phyloP scores from a whole-genome alignment of 2,113 vertebrate genomes.

The Fregata magnificens region DNA sequence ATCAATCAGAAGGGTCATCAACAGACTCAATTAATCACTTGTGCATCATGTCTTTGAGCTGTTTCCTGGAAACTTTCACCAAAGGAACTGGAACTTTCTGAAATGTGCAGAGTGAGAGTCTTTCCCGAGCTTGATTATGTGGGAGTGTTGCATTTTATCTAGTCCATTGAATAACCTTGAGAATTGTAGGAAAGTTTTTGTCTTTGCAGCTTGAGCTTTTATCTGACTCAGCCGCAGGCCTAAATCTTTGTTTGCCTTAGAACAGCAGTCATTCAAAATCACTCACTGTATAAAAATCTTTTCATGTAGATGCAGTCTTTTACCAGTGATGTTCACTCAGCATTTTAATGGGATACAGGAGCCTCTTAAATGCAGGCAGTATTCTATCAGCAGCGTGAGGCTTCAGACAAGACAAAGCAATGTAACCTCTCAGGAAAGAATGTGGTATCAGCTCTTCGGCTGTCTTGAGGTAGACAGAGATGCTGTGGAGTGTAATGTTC shows the following conservation, averaged over 20 bases:
- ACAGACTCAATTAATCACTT: background rate
- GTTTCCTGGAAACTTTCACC: background rate
- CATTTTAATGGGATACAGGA: conserved; percentile 3
- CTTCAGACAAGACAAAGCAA: conserved; percentile 18
- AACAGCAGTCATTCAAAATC: conserved; percentile 46
- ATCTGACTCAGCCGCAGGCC: background rate
- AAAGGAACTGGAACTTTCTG: background rate
- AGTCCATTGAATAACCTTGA: conserved; percentile 20
- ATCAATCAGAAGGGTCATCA: background rate
- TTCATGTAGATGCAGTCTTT: background rate
- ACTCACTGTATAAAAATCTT: conserved; percentile 13
- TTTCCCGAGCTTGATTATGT: background rate
- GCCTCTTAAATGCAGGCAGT: background rate
- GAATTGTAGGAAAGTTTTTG: background rate
- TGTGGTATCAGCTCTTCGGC: background rate
- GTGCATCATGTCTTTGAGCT: background rate
- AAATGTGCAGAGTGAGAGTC: background rate
- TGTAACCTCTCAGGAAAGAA: background rate
- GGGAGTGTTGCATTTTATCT: background rate
- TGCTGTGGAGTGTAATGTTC: background rate
- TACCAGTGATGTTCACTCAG: background rate
- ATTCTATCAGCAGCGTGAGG: background rate
- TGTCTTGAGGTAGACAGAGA: background rate
- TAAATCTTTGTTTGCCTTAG: conserved; percentile 28
- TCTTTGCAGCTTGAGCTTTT: conserved; percentile 12